Base-by-base conservation (phyloP, 1,140 invertebrate species). In the Medauroidea extradentata region DNA sequence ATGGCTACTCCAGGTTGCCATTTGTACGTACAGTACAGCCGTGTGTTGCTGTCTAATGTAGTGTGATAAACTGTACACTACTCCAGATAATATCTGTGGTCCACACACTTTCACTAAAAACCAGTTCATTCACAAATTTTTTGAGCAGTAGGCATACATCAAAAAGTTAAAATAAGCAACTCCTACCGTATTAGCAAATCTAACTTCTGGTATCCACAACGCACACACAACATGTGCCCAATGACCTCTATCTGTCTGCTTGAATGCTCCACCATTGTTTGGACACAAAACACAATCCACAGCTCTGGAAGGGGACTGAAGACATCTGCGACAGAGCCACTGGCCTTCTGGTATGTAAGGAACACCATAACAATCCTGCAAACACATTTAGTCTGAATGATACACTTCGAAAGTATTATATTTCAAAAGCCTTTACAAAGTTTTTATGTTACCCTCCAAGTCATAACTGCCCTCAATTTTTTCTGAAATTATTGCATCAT, bases 151-250 rank as follows among this genome's bases (percentile, higher is more conserved):
- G 18, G 19, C 19, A 39, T 14, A 41, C 38, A 3, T 7, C n/a
- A 41, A 43, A 41, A 43, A 55, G 11, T 42, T 55, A 39, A 25
- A 16, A 52, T 13, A 43, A 51, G 27, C 13, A n/a, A 29, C 41
- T 25, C 68, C 69, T 68, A 79, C 93, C 2, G 93, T 95, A 71
- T 98, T 99, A 1, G 95, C 94, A 78, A 99, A 99, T 62, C 56
- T 49, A 11, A 98, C 95, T 85, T 99, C 96, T 3, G 96, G 97
- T 69, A 99, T 97, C 96, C 96, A 99, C 4, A 99, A 77, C 2
- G 96, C 96, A 77, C 97, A 99, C 1, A 99, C 93, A 3, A 99
- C 96, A 78, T 99, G 97, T 19, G 95, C 96, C 97, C 97, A 99
- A 3, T 90, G 87, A 0, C 91, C 87, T 75, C 93, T 84, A 75